phyloP scores from a whole-genome alignment of 2,113 vertebrate species.

The Aix galericulata region DNA sequence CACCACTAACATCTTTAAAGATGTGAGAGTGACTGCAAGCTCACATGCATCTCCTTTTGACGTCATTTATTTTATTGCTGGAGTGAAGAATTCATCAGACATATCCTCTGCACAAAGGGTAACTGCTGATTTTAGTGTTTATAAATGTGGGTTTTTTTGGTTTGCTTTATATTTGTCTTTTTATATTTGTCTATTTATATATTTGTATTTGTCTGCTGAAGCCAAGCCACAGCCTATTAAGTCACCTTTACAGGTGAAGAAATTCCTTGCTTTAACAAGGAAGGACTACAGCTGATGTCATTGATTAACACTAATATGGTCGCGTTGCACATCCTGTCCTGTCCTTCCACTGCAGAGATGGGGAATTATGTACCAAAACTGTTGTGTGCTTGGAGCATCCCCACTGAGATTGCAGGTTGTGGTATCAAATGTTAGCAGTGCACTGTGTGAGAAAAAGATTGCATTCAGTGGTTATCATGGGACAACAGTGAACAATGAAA shows the following conservation, averaged over 20 bases:
- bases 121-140: neutral
- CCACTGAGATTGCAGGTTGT: neutral
- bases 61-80: neutral
- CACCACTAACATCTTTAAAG: neutral
- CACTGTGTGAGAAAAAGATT: rapidly evolving
- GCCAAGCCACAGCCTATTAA: neutral
- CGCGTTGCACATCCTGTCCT: neutral
- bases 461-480: neutral
- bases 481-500: neutral
- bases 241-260: neutral
- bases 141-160: neutral
- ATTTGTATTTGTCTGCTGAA: neutral
- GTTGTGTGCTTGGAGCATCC: neutral
- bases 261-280: neutral
- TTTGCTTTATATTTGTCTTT: neutral
- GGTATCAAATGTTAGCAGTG: neutral
- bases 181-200: too few species aligned
- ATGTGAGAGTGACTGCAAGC: neutral
- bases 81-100: neutral
- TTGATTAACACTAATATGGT: neutral
- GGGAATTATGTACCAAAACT: neutral
- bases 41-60: neutral
- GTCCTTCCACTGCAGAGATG: neutral
- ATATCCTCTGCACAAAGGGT: neutral
- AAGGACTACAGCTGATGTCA: neutral